These are phyloP conservation scores for Darevskia mixta DNA, from an alignment of 2,797 vertebrate genomes.

Conservation along the genomic window DNA sequence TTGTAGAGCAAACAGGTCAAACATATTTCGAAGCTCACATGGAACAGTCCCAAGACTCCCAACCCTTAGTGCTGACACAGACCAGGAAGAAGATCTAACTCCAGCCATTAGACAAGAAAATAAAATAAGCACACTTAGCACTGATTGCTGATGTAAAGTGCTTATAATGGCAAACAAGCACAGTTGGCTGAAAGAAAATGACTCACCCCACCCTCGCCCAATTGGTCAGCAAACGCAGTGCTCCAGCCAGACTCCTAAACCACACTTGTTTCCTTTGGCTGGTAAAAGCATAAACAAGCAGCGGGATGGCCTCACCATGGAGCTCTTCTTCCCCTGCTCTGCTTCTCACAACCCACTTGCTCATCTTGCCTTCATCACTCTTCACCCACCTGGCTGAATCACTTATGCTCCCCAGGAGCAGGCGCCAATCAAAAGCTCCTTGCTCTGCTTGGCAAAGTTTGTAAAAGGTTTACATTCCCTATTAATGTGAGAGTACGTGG, in stretches of 20 bases:
- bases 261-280: not conserved
- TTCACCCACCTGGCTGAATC: not conserved
- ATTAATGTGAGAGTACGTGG: not conserved
- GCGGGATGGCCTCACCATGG: not conserved
- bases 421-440: too few relatives aligned
- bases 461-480: not conserved
- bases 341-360: not conserved
- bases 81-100: not conserved
- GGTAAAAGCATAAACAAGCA: not conserved
- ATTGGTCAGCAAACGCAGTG: not conserved
- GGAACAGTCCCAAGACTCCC: not conserved
- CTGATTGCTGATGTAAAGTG: not conserved
- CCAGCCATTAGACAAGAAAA: not conserved
- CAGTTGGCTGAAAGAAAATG: not conserved
- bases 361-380: not conserved
- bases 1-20: not conserved
- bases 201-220: not conserved
- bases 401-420: not conserved
- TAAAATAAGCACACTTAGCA: not conserved
- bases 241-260: not conserved
- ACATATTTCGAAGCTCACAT: not conserved
- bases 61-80: not conserved
- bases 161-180: not conserved
- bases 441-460: not conserved
- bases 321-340: not conserved